These are phyloP conservation scores for Melanotaenia nigrans DNA, from an alignment of 2,797 vertebrate genomes.

Conservation along the genomic window DNA sequence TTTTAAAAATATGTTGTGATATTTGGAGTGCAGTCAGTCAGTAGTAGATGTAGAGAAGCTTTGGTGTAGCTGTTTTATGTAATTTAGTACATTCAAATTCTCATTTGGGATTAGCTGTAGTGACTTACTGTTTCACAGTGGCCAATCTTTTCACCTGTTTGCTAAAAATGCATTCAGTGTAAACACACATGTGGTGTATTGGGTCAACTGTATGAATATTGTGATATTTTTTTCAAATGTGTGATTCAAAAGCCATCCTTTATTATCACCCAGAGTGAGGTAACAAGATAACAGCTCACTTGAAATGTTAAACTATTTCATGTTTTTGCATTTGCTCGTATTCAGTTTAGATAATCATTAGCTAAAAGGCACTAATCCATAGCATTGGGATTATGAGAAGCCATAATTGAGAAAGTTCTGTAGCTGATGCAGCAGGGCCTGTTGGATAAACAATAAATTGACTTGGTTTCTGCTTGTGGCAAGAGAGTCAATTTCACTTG, in stretches of 20 bases:
- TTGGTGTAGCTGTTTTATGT: neutral
- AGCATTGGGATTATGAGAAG: conserved; percentile 41
- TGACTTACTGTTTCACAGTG: neutral
- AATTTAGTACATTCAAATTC: neutral
- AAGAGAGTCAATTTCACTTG: conserved; percentile 59
- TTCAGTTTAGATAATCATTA: neutral
- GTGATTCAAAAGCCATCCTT: neutral
- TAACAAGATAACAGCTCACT: neutral
- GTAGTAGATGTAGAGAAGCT: neutral
- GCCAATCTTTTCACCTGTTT: neutral
- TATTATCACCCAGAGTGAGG: neutral
- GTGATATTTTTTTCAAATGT: too few relatives aligned
- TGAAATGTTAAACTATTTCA: neutral
- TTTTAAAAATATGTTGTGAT: too few relatives aligned
- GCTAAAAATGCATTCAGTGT: neutral
- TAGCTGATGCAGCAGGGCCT: conserved; percentile 56
- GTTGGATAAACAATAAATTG: conserved; percentile 60
- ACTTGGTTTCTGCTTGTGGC: conserved; percentile 39
- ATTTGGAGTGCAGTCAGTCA: neutral
- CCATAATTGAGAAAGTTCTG: conserved; percentile 49
- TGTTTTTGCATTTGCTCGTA: conserved; percentile 26
- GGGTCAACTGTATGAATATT: too few relatives aligned
- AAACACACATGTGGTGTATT: neutral
- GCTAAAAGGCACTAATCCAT: conserved; percentile 37
- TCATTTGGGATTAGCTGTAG: neutral